Evolutionary conservation across 2,888 invertebrate genomes (phyloP).

Genomic region (Himalopsyche anomala): DNA sequence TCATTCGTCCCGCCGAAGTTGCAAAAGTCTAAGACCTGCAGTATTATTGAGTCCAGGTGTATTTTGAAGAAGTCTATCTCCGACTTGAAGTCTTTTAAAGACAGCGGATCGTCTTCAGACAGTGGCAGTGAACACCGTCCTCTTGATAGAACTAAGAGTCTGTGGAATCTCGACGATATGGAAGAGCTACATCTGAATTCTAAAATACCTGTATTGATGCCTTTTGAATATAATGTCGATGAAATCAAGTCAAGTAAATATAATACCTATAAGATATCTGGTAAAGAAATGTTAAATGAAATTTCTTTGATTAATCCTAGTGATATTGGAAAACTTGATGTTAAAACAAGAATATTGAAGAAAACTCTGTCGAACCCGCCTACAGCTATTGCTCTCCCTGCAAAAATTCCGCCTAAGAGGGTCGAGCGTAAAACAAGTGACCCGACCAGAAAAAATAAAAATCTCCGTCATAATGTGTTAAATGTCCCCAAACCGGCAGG

Average conservation of each 20-base stretch:
- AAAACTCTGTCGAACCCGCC: conserved; percentile 77
- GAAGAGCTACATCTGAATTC: conserved; percentile 73
- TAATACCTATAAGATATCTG: conserved; percentile 76
- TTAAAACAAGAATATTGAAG: conserved; percentile 77
- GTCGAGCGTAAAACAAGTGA: conserved; percentile 73
- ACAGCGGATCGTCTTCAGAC: conserved; percentile 47
- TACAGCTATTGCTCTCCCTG: conserved; percentile 70
- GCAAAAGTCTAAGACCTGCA: conserved; percentile 84
- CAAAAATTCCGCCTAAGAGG: conserved; percentile 73
- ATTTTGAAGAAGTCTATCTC: conserved; percentile 79
- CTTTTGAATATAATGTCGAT: conserved; percentile 70
- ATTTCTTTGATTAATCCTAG: conserved; percentile 67
- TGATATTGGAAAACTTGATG: conserved; percentile 76
- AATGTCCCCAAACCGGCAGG: conserved; percentile 45
- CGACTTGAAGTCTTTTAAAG: conserved; percentile 70
- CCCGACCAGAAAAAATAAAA: conserved; percentile 71
- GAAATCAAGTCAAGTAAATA: conserved; percentile 75
- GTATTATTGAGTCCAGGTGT: conserved; percentile 83
- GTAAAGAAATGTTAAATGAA: conserved; percentile 68
- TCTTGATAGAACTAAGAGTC: conserved; percentile 77
- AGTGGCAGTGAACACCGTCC: conserved; percentile 69
- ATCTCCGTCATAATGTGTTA: conserved; percentile 65
- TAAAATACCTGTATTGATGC: conserved; percentile 71
- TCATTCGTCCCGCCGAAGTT: conserved; percentile 77
- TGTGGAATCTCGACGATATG: conserved; percentile 79